phyloP scores from a whole-genome alignment of 1,140 invertebrate species.

The Brachystomella parvula region DNA sequence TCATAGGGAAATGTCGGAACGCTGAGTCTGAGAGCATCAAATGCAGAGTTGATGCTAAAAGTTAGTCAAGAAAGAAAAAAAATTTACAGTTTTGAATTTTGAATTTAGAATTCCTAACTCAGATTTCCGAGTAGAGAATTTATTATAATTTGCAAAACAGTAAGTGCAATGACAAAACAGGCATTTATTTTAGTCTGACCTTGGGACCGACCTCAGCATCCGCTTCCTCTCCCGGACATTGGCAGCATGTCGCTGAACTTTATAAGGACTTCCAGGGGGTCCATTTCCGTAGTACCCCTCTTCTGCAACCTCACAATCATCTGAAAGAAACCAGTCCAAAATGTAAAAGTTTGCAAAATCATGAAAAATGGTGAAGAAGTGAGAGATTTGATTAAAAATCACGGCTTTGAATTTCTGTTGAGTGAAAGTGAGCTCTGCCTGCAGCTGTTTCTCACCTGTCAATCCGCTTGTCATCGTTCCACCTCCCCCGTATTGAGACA shows the following conservation, averaged over 20 bases:
- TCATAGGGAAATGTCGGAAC: constrained; percentile 98
- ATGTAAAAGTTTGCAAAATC: constrained; percentile 6
- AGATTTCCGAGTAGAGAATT: background rate
- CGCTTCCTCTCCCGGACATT: constrained; percentile 89
- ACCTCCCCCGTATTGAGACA: too few species aligned
- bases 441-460: constrained; percentile 2
- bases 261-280: constrained; percentile 63
- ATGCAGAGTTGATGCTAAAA: constrained; percentile 93
- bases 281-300: constrained; percentile 30
- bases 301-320: constrained; percentile 9
- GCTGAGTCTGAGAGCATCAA: constrained; percentile 86
- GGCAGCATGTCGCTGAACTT: constrained; percentile 78
- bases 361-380: too few species aligned
- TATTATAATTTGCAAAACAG: too few species aligned
- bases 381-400: background rate
- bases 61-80: background rate
- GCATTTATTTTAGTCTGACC: constrained; percentile 26
- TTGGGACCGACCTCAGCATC: constrained; percentile 78
- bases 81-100: background rate
- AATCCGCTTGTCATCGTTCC: background rate
- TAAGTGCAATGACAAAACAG: background rate
- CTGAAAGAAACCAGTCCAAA: constrained; percentile 13
- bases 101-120: background rate
- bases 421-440: background rate
- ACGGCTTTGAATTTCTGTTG: background rate